Conservation (phyloP, 2,113 vertebrate genomes). For the Cryptomyrus ogoouensis region DNA sequence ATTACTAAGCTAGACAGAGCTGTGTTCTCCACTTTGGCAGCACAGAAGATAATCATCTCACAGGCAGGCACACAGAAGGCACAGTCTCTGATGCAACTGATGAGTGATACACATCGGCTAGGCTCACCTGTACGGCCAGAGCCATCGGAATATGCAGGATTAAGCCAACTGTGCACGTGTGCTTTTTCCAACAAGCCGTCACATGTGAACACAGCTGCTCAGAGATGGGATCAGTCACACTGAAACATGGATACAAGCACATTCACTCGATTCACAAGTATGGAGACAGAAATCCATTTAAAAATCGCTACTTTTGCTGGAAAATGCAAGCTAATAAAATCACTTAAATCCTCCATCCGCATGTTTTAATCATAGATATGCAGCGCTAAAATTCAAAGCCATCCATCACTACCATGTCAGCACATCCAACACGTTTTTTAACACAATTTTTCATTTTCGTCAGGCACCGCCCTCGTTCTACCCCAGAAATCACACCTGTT, state of each 20-base stretch:
- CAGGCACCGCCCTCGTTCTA: neutral
- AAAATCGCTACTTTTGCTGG: neutral
- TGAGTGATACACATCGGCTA: neutral
- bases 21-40: neutral
- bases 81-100: neutral
- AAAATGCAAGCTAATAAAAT: neutral
- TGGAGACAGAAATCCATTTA: neutral
- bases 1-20: neutral
- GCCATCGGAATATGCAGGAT: neutral
- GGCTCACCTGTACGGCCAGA: neutral
- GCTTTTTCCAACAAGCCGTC: neutral
- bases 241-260: neutral
- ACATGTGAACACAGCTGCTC: neutral
- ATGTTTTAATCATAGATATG: neutral
- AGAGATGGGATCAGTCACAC: neutral
- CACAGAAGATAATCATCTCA: neutral
- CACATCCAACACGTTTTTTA: neutral
- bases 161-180: neutral
- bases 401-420: neutral
- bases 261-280: neutral
- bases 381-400: neutral
- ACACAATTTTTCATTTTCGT: neutral
- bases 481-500: constrained; percentile 5
- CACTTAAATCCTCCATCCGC: neutral
- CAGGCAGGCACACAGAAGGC: neutral